phyloP scores from a whole-genome alignment of 1,140 invertebrate species.

The Oreohelix idahoensis region DNA sequence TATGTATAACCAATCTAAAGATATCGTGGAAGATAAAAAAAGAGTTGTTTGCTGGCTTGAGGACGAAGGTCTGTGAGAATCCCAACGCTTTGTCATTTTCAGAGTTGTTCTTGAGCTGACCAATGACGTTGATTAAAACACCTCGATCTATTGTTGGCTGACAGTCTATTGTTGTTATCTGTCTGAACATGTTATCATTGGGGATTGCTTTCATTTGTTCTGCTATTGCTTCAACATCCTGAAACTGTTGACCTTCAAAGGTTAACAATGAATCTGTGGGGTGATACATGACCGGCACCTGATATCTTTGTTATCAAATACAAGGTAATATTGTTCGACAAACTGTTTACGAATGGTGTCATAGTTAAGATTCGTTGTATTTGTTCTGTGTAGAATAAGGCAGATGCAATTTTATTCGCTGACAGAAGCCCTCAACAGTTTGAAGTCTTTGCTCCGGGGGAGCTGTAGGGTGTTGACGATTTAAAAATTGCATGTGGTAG shows the following conservation, averaged over 20 bases:
- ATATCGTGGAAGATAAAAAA: conserved; percentile 28
- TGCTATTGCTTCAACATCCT: conserved; percentile 92
- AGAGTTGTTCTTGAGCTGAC: conserved; percentile 44
- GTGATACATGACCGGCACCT: conserved; percentile 18
- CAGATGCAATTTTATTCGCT: neutral
- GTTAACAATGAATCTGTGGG: conserved; percentile 84
- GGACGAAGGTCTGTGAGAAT: conserved; percentile 21
- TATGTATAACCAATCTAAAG: conserved; percentile 28
- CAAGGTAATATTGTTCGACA: conserved; percentile 35
- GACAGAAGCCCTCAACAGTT: neutral
- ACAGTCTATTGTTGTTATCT: conserved; percentile 51
- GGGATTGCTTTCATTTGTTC: conserved; percentile 87
- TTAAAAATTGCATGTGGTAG: too few species aligned
- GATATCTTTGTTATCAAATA: conserved; percentile 32
- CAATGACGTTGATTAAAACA: conserved; percentile 49
- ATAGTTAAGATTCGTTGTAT: conserved; percentile 30
- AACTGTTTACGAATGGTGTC: conserved; percentile 33
- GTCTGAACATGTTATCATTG: conserved; percentile 38
- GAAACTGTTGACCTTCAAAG: conserved; percentile 92
- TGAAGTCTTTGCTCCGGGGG: too few species aligned
- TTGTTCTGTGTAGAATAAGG: neutral
- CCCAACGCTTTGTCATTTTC: conserved; percentile 29
- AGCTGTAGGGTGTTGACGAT: too few species aligned
- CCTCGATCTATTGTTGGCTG: conserved; percentile 52
- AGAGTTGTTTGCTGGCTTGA: conserved; percentile 20